Evolutionary conservation across 2,113 vertebrate genomes (phyloP).

Genomic region (Albula glossodonta): DNA sequence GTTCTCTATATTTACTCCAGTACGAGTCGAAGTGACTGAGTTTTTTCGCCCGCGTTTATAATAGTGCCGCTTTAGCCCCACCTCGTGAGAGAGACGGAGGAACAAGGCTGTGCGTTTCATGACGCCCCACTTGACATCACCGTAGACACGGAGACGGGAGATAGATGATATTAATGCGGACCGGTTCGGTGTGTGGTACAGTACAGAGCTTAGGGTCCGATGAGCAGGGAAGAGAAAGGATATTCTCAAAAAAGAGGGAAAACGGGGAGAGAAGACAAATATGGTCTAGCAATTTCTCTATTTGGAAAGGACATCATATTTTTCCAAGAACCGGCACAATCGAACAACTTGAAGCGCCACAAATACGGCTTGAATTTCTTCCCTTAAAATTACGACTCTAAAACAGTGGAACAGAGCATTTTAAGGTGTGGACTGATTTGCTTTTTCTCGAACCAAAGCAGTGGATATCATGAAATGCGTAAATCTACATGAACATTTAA

Average conservation of each 20-base stretch:
- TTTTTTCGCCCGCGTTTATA: neutral
- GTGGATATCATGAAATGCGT: neutral
- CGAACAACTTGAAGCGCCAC: neutral
- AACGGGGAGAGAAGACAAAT: neutral
- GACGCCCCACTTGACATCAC: conserved; percentile 21
- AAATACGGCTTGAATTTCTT: neutral
- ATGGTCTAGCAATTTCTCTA: neutral
- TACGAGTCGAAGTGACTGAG: neutral
- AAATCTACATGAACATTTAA: conserved; percentile 3
- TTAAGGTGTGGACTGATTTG: conserved; percentile 9
- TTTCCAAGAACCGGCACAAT: neutral
- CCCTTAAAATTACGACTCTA: neutral
- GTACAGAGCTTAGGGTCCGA: conserved; percentile 2
- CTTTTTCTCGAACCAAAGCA: neutral
- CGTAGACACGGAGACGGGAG: conserved; percentile 2
- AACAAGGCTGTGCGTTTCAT: neutral
- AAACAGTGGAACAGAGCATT: neutral
- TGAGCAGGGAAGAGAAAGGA: neutral
- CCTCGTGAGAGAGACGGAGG: neutral
- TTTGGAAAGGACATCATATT: conserved; percentile 6
- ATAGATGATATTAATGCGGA: conserved; percentile 17
- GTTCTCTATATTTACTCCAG: neutral
- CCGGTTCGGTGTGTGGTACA: neutral
- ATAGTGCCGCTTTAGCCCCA: neutral
- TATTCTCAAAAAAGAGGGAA: neutral